These are phyloP conservation scores for Heliconius himera DNA, from an alignment of 1,140 invertebrate genomes.

Conservation along the genomic window DNA sequence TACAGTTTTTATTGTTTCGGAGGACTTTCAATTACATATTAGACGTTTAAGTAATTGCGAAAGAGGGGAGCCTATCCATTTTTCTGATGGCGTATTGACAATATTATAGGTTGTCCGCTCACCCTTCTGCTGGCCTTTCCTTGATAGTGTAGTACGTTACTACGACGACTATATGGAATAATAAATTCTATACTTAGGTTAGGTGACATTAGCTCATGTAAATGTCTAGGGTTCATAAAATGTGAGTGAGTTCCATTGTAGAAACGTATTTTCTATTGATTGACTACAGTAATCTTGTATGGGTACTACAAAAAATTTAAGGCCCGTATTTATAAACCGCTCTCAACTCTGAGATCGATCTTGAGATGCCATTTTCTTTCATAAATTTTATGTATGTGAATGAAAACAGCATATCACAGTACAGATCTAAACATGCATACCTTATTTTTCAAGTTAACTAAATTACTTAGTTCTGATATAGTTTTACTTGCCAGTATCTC, in stretches of 20 bases:
- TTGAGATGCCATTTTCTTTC: no score
- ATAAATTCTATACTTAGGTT: background rate
- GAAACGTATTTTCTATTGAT: background rate
- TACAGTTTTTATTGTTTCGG: background rate
- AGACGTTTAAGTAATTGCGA: background rate
- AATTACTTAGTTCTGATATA: no score
- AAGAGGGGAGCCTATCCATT: background rate
- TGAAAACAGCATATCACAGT: no score
- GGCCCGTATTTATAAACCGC: no score
- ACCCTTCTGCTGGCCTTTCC: conserved; percentile 1
- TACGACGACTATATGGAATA: background rate
- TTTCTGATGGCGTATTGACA: background rate
- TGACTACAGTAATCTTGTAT: no score
- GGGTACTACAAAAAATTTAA: no score
- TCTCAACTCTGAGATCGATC: no score
- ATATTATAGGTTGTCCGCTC: background rate
- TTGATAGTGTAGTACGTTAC: background rate
- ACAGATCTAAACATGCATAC: no score
- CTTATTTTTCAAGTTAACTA: no score
- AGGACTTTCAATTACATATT: background rate
- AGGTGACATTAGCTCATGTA: background rate
- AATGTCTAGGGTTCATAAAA: background rate
- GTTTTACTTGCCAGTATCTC: no score
- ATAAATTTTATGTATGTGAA: no score
- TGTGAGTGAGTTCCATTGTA: background rate